phyloP scores from a whole-genome alignment of 2,113 vertebrate genomes.

The Echinops telfairi region DNA sequence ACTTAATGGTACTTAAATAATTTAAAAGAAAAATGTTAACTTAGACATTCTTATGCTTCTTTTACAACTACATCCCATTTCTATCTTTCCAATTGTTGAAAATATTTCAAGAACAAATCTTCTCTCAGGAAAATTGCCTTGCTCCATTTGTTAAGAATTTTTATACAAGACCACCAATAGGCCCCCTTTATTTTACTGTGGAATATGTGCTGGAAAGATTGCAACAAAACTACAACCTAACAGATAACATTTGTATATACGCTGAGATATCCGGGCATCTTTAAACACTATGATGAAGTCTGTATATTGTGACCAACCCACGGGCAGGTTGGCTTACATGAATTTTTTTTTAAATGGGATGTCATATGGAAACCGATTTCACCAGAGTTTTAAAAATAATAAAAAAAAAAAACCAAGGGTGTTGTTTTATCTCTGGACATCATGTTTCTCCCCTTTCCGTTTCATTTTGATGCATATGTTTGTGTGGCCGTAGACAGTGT shows the following conservation, averaged over 20 bases:
- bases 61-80: constrained; percentile 83
- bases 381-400: constrained; percentile 91
- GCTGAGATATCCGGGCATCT: constrained; percentile 83
- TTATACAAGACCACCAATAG: constrained; percentile 87
- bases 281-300: constrained; percentile 85
- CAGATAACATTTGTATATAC: constrained; percentile 90
- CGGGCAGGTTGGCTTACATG: constrained; percentile 89
- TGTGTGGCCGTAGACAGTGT: not conserved
- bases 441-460: constrained; percentile 77
- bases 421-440: constrained; percentile 85
- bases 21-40: constrained; percentile 91
- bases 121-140: constrained; percentile 91
- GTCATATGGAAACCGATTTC: constrained; percentile 89
- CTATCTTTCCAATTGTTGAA: constrained; percentile 84
- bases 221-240: constrained; percentile 91
- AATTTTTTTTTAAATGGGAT: constrained; percentile 87
- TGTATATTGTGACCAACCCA: constrained; percentile 87
- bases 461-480: constrained; percentile 59
- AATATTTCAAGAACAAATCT: constrained; percentile 93
- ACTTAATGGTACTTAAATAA: constrained; percentile 95
- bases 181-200: constrained; percentile 85
- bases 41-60: constrained; percentile 87
- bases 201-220: constrained; percentile 85
- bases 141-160: constrained; percentile 87
- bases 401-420: constrained; percentile 79